Percentiles rank a stretch among this genome's conserved stretches.
These are phyloP conservation scores for Deroplatys truncata DNA, from an alignment of 2,888 invertebrate genomes.

Conservation along the genomic window DNA sequence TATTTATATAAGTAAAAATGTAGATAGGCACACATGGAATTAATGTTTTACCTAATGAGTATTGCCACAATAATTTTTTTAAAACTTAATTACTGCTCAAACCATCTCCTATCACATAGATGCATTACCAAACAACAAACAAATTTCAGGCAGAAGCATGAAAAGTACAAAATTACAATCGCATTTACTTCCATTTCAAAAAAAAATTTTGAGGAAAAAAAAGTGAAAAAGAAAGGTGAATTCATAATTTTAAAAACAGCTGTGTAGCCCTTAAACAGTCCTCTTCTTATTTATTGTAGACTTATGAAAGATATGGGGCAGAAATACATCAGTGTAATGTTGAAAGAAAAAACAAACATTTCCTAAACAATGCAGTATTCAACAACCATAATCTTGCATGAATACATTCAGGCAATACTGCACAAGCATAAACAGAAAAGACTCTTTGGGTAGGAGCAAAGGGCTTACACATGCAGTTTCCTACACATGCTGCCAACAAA, in stretches of 20 bases:
- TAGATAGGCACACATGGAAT: neutral
- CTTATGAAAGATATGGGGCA: too few relatives aligned
- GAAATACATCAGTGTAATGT: neutral
- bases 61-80: neutral
- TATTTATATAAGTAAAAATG: neutral
- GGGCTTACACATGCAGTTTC: neutral
- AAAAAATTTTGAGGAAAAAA: too few relatives aligned
- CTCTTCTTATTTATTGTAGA: too few relatives aligned
- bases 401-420: neutral
- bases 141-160: too few relatives aligned
- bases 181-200: too few relatives aligned
- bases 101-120: neutral
- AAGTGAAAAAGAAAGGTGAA: too few relatives aligned
- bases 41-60: neutral
- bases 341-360: neutral
- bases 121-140: neutral
- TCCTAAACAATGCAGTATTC: too few relatives aligned
- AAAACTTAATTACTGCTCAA: neutral
- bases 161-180: too few relatives aligned
- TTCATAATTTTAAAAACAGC: too few relatives aligned
- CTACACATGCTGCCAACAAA: neutral
- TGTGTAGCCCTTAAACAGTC: too few relatives aligned
- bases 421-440: neutral
- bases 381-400: neutral
- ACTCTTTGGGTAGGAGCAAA: neutral